A percentile compares a stretch with the other conserved stretches of the same genome.
Conservation (phyloP, 2,797 vertebrate species). For the Peromyscus aztecus region DNA sequence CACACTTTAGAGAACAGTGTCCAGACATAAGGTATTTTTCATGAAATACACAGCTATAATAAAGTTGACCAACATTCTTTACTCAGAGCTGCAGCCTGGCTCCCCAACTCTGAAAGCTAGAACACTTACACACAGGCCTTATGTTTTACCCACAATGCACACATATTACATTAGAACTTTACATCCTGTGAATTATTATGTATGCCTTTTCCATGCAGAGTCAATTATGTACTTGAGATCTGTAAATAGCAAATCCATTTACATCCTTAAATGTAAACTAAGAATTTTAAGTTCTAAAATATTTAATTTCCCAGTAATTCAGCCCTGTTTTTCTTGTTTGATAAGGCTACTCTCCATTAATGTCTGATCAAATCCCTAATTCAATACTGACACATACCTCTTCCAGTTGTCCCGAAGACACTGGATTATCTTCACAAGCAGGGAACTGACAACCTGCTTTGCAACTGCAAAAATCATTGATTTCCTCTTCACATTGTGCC, state of each 20-base stretch:
- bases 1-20: not conserved
- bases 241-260: not conserved
- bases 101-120: not conserved
- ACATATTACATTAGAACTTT: not conserved
- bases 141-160: not conserved
- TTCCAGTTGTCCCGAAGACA: slow-evolving; percentile 91
- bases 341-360: not conserved
- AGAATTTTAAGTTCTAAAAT: not conserved
- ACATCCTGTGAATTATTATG: not conserved
- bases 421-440: slow-evolving; percentile 91
- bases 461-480: slow-evolving; percentile 89
- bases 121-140: not conserved
- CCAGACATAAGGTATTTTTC: not conserved
- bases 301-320: not conserved
- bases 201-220: not conserved
- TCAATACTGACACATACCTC: slow-evolving; percentile 89
- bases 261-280: not conserved
- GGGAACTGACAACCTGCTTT: slow-evolving; percentile 91
- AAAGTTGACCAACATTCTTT: not conserved
- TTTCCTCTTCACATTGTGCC: slow-evolving; percentile 90
- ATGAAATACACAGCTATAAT: not conserved
- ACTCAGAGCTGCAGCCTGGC: not conserved
- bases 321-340: not conserved
- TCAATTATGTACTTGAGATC: slow-evolving; percentile 6
- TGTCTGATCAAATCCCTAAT: not conserved